phyloP scores from a whole-genome alignment of 2,888 invertebrate species.

The Catotricha subobsoleta region DNA sequence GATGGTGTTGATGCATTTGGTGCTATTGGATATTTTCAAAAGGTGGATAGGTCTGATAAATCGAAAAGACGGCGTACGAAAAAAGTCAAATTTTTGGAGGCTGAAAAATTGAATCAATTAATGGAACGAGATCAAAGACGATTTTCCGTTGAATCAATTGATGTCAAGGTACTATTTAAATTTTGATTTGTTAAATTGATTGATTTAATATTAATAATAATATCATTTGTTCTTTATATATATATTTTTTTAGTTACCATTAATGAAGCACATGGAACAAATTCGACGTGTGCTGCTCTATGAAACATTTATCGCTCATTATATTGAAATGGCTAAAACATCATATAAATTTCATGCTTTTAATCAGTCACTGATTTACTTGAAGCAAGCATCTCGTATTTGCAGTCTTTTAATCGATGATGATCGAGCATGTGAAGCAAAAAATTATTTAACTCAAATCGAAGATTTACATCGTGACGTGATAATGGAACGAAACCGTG shows the following conservation, averaged over 20 bases:
- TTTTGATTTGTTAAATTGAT: slow-evolving; percentile 10
- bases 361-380: slow-evolving; percentile 44
- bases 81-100: slow-evolving; percentile 10
- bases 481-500: slow-evolving; percentile 16
- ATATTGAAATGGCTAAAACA: slow-evolving; percentile 48
- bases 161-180: slow-evolving; percentile 33
- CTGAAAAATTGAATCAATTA: slow-evolving; percentile 17
- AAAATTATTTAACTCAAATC: slow-evolving; percentile 37
- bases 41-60: slow-evolving; percentile 16
- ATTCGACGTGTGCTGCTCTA: slow-evolving; percentile 43
- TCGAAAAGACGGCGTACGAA: background rate
- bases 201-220: too few relatives aligned
- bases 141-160: slow-evolving; percentile 34
- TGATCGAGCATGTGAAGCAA: slow-evolving; percentile 34
- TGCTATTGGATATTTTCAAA: slow-evolving; percentile 13
- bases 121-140: slow-evolving; percentile 24
- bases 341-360: slow-evolving; percentile 42
- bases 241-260: slow-evolving; percentile 5
- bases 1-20: slow-evolving; percentile 16
- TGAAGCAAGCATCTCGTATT: slow-evolving; percentile 51
- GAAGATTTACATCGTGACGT: slow-evolving; percentile 33
- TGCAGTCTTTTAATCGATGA: slow-evolving; percentile 41
- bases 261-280: slow-evolving; percentile 30
- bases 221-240: background rate
- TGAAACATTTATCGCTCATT: slow-evolving; percentile 52